Evolutionary conservation across 2,113 vertebrate genomes (phyloP), one percentile per base, ranked within the genome.

Genomic region (Phaethon lepturus): DNA sequence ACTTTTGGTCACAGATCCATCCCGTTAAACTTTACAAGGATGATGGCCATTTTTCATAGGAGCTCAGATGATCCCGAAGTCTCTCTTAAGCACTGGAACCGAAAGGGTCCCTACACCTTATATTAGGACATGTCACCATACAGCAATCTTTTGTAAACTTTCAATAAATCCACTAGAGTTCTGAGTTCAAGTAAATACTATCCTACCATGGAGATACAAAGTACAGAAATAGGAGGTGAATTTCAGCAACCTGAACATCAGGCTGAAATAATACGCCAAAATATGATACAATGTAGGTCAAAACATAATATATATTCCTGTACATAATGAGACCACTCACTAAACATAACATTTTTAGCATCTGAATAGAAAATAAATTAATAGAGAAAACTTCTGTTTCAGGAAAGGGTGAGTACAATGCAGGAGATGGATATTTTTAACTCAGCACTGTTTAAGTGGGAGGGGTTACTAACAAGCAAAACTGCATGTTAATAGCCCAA

Each of bases 301-400:
- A 88, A 95, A 72, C 16, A 31, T 78, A 29, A 59, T 58, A 76
- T 40, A 60, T 88, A 58, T 88, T 53, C 45, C 78, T 88, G 55
- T 63, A 60, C 44, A 17, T 94, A 67, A 72, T 47, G 74, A 95
- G 8, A 90, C 28, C 29, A 89, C 79, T 63, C 66, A 53, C 55
- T 92, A 90, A 90, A 92, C 11, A 33, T 79, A 68, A 67, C 4
- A 24, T 50, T 58, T 84, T 86, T 80, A 95, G 88, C 53, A 44
- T 64, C 17, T 75, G 49, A 93, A 86, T 52, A 89, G 64, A 83
- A 96, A 97, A 97, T 95, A 97, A 97, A 95, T 97, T 97, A 96
- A 88, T 47, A 86, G 55, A 76, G 76, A 63, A 69, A 82, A 71
- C 11, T 15, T 83, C 13, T 91, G 7, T 81, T 79, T 94, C 42